A percentile compares a stretch with the other conserved stretches of the same genome.
These are phyloP conservation scores for Nannoperca obscura DNA, from an alignment of 2,797 vertebrate genomes.

Conservation along the genomic window DNA sequence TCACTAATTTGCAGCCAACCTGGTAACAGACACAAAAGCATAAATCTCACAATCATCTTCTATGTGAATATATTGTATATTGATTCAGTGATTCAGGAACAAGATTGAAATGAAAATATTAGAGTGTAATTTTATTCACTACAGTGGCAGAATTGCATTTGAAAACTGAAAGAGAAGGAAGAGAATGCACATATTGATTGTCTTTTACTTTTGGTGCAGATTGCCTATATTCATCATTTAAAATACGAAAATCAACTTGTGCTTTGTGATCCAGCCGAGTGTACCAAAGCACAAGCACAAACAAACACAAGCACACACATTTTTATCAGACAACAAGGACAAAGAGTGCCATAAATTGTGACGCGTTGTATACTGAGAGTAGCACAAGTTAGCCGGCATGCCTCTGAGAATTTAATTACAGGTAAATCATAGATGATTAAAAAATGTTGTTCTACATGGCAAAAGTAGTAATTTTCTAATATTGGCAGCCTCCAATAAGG, in stretches of 20 bases:
- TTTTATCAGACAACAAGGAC: not conserved
- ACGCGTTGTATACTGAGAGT: not conserved
- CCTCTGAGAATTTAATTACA: not conserved
- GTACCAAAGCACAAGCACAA: not conserved
- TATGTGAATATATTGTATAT: not conserved
- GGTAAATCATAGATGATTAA: constrained; percentile 7
- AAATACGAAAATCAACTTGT: not conserved
- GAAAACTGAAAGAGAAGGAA: not conserved
- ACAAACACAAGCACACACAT: not conserved
- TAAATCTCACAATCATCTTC: not conserved
- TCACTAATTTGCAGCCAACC: constrained; percentile 93
- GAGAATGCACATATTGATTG: not conserved
- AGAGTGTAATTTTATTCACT: not conserved
- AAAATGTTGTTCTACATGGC: not conserved
- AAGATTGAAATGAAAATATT: not conserved
- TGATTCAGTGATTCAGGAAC: not conserved
- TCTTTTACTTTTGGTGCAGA: not conserved
- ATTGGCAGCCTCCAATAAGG: not conserved
- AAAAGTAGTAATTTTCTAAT: not conserved
- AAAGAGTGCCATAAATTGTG: not conserved
- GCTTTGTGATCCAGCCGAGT: not conserved
- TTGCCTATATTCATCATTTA: not conserved
- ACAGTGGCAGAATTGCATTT: not conserved
- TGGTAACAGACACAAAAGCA: constrained; percentile 72
- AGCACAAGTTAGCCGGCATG: not conserved